phyloP scores from a whole-genome alignment of 1,140 invertebrate genomes.

The Drosophila neocordata region DNA sequence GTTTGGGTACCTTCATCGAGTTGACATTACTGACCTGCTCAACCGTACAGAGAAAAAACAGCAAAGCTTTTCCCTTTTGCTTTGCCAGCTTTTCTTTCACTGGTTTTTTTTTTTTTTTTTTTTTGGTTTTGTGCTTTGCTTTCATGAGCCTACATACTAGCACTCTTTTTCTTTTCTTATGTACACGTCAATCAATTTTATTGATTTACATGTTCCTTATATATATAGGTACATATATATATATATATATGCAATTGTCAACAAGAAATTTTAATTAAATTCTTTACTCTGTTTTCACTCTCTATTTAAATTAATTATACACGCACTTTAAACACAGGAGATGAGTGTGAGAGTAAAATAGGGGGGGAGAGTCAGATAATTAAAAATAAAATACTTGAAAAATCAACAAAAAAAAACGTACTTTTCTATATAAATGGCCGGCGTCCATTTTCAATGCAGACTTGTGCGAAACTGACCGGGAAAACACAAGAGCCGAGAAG shows the following conservation, averaged over 20 bases:
- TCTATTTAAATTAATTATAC: constrained; percentile 48
- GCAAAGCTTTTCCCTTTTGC: constrained; percentile 15
- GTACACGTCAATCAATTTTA: constrained; percentile 63
- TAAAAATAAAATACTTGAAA: constrained; percentile 2
- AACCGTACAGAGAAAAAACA: constrained; percentile 12
- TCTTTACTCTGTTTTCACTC: constrained; percentile 34
- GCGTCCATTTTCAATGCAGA: constrained; percentile 71
- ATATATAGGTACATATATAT: constrained; percentile 44
- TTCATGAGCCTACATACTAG: neutral
- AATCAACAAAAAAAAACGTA: constrained; percentile 36
- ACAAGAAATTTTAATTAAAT: neutral
- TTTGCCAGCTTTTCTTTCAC: constrained; percentile 19
- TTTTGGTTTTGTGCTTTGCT: neutral
- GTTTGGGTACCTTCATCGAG: neutral
- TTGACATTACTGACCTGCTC: constrained; percentile 31
- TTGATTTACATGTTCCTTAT: constrained; percentile 63
- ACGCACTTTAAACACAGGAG: constrained; percentile 8
- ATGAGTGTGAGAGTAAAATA: neutral
- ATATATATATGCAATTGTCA: constrained; percentile 4
- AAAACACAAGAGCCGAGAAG: constrained; percentile 1
- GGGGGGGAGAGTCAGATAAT: neutral
- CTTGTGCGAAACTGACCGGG: constrained; percentile 63
- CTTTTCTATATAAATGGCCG: constrained; percentile 63
- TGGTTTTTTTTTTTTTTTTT: constrained; percentile 20
- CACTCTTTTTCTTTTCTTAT: neutral